Conservation (phyloP, 2,888 invertebrate genomes). For the Campaea margaritaria region DNA sequence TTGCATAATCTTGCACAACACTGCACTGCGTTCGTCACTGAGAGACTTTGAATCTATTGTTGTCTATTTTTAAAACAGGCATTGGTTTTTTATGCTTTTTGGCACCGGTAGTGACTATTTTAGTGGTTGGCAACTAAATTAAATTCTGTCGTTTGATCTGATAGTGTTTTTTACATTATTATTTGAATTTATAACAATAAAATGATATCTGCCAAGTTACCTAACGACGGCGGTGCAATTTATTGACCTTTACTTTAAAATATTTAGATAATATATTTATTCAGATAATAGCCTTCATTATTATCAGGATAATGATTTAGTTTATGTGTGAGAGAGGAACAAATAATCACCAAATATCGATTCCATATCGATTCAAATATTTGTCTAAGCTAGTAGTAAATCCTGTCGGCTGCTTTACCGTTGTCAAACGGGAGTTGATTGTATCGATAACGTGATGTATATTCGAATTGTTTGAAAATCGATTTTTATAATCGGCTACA, state of each 20-base stretch:
- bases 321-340: constrained; percentile 14
- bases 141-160: no score
- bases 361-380: constrained; percentile 17
- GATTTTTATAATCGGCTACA: constrained; percentile 69
- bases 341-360: constrained; percentile 10
- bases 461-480: constrained; percentile 63
- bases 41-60: no score
- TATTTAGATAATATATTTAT: background rate
- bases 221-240: background rate
- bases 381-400: constrained; percentile 62
- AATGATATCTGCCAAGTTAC: background rate
- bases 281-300: no score
- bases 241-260: background rate
- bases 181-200: background rate
- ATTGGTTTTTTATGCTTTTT: no score
- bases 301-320: constrained; percentile 19
- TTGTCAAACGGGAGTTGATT: constrained; percentile 73
- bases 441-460: constrained; percentile 58
- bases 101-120: no score
- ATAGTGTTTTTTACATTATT: no score
- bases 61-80: no score
- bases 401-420: constrained; percentile 68
- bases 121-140: no score
- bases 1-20: no score
- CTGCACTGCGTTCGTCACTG: no score